Base-by-base conservation (phyloP, 1,140 invertebrate species). In the Chrysopa pallens region DNA sequence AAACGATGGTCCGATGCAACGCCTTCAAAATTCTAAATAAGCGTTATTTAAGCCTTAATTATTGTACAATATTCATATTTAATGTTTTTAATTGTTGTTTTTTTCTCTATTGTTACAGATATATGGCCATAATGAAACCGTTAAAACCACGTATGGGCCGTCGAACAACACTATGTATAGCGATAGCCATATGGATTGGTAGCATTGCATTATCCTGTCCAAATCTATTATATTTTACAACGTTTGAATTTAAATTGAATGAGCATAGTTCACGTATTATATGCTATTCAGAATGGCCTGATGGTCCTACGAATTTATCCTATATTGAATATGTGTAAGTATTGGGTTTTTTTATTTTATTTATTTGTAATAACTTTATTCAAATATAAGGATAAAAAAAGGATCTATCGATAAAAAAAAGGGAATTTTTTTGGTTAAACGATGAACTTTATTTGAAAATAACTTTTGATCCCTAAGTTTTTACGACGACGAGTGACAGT, bases 91-190 rank as follows among this genome's bases (percentile, higher is more conserved):
- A n/a, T n/a, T n/a, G n/a, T n/a, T n/a, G n/a, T n/a, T 36, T 23
- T 23, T 23, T 23, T 23, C 5, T 5, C 2, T 23, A 8, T 39
- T 39, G 38, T 62, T 62, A 3, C 69, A 89, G 89, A 52, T 93
- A 91, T 57, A 81, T 87, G 63, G 90, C 89, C 23, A 93, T 94
- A 49, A 87, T 94, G 69, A 82, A 85, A 56, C 91, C 91, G 0
- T 62, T 94, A 46, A 70, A 78, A 47, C 86, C 83, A 6, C 69
- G 87, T 38, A 81, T 93, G 69, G 84, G 88, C 5, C 75, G 76
- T 48, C 67, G 76, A 27, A 70, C 76, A 0, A 92, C 90, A 1
- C 61, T 93, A n/a, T 74, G 76, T 45, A 78, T 92, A 35, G 84
- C 84, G 0, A 64, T 78, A 1, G 63, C 72, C 15, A 91, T 91